A percentile compares a stretch with the other conserved stretches of the same genome.
Conservation (phyloP, 2,113 vertebrate species). For the Phalacrocorax carbo region DNA sequence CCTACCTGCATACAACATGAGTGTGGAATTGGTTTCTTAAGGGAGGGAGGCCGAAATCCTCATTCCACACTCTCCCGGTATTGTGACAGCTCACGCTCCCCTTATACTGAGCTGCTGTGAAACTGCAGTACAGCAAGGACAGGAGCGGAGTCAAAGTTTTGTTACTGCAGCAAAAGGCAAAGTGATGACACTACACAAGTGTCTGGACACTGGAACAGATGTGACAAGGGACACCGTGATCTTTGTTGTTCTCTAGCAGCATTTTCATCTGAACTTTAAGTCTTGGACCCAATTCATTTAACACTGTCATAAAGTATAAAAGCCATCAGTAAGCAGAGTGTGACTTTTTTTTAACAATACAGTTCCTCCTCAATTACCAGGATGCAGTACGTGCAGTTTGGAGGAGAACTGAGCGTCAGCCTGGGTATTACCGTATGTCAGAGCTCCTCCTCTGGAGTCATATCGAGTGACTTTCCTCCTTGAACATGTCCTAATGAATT, state of each 20-base stretch:
- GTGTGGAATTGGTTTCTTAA: not conserved
- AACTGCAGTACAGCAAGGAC: not conserved
- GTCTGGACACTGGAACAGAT: not conserved
- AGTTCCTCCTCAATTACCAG: not conserved
- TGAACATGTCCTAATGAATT: not conserved
- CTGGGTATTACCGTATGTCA: not conserved
- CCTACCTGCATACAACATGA: accelerated
- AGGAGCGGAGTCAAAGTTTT: not conserved
- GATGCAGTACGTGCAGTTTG: not conserved
- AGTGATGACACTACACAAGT: not conserved
- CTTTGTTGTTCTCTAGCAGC: not conserved
- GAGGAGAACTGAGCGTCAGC: not conserved
- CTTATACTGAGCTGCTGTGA: not conserved
- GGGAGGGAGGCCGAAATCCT: not conserved
- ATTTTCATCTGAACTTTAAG: not conserved
- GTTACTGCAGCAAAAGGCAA: not conserved
- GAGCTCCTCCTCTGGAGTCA: not conserved
- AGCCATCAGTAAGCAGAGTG: not conserved
- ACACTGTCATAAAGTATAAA: not conserved
- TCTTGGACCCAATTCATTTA: not conserved
- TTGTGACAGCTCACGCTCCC: accelerated
- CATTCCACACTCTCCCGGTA: not conserved
- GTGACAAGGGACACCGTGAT: not conserved
- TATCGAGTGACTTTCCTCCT: not conserved
- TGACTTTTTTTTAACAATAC: not conserved